Evolutionary conservation across 2,888 invertebrate genomes (phyloP).

Genomic region (Fragum fragum): DNA sequence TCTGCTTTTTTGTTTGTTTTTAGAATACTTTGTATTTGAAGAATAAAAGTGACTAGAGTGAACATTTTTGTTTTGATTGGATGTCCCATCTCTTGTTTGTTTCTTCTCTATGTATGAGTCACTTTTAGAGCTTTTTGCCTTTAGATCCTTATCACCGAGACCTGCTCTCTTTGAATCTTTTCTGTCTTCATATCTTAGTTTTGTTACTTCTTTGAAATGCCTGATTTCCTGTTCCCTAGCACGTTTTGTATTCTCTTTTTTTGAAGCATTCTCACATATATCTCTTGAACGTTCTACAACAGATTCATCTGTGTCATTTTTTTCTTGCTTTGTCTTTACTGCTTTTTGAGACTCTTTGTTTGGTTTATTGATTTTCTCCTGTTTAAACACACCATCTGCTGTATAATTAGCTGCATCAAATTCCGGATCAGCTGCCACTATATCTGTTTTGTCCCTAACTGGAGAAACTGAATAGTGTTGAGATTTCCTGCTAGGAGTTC

Average conservation of each 20-base stretch:
- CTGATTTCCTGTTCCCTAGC: constrained; percentile 6
- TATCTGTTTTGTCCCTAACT: neutral
- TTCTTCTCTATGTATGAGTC: neutral
- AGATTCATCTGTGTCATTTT: neutral
- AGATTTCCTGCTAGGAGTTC: constrained; percentile 4
- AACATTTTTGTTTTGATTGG: neutral
- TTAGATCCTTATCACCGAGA: neutral
- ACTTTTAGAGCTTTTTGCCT: neutral
- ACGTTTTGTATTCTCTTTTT: neutral
- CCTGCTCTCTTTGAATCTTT: constrained; percentile 18
- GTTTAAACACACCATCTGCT: constrained; percentile 21
- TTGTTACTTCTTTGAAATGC: constrained; percentile 37
- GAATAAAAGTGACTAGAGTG: neutral
- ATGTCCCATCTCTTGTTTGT: neutral
- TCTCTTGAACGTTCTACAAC: neutral
- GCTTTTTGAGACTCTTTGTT: neutral
- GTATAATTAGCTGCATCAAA: constrained; percentile 65
- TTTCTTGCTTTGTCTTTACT: constrained; percentile 10
- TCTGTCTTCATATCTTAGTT: constrained; percentile 31
- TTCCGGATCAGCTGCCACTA: constrained; percentile 58
- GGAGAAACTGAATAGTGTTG: constrained; percentile 4
- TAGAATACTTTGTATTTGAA: neutral
- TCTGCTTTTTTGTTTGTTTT: constrained; percentile 23
- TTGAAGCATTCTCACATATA: neutral
- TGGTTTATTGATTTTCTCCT: constrained; percentile 20